These are phyloP conservation scores for Trichechus manatus DNA, from an alignment of 2,113 vertebrate species.

Conservation along the genomic window DNA sequence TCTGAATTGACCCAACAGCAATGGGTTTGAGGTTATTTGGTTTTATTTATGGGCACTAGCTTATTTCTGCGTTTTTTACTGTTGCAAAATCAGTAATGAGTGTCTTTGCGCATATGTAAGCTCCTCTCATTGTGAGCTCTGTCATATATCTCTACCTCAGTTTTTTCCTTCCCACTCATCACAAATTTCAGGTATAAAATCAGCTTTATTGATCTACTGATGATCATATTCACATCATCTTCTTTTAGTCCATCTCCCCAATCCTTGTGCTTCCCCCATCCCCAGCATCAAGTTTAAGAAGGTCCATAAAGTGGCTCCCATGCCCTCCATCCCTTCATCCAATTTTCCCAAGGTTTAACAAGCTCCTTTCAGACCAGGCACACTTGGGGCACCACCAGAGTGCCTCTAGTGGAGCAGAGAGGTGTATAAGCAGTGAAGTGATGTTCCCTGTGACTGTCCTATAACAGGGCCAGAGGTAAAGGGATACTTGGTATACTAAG, in stretches of 20 bases:
- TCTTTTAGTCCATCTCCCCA: not conserved
- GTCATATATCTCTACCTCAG: not conserved
- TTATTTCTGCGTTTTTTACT: not conserved
- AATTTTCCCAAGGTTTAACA: not conserved
- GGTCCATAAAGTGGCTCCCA: not conserved
- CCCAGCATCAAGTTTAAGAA: not conserved
- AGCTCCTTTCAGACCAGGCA: not conserved
- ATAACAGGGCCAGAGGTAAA: not conserved
- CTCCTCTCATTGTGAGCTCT: not conserved
- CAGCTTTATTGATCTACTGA: not conserved
- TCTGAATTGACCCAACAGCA: not conserved
- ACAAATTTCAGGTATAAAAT: not conserved
- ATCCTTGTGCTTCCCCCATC: not conserved
- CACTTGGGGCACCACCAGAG: not conserved
- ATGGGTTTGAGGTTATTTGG: not conserved
- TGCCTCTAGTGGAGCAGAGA: not conserved
- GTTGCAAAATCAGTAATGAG: not conserved
- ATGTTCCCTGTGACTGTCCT: no score
- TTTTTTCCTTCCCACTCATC: not conserved
- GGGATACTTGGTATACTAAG: not conserved
- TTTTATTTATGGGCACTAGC: not conserved
- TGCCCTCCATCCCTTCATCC: not conserved
- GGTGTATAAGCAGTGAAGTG: not conserved
- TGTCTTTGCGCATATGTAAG: not conserved
- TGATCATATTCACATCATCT: not conserved